phyloP scores from a whole-genome alignment of 2,888 invertebrate species.

The Pheosia tremula region DNA sequence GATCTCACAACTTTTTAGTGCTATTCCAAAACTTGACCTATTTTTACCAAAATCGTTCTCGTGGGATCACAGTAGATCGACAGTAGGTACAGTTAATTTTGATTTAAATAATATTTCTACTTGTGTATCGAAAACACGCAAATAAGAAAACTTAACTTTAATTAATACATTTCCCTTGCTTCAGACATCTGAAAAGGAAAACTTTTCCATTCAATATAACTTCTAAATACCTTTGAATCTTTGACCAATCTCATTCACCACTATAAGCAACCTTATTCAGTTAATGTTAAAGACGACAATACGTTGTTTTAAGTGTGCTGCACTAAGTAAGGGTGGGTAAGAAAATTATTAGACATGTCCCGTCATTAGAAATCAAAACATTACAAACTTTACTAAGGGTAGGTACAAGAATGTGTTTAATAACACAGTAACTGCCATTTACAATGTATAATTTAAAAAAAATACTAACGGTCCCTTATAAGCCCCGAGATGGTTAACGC shows the following conservation, averaged over 20 bases:
- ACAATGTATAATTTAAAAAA: no score
- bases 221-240: conserved; percentile 54
- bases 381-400: conserved; percentile 53
- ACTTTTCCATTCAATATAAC: conserved; percentile 62
- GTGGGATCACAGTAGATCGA: no score
- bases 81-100: no score
- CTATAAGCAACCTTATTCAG: conserved; percentile 22
- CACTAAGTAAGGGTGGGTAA: conserved; percentile 38
- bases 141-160: conserved; percentile 46
- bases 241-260: conserved; percentile 10
- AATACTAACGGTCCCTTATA: no score
- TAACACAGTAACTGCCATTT: conserved; percentile 2
- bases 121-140: conserved; percentile 10
- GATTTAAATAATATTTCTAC: not conserved
- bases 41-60: no score
- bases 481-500: no score
- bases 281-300: conserved; percentile 20
- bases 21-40: no score
- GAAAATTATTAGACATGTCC: conserved; percentile 74
- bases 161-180: conserved; percentile 58
- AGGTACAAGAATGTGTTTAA: conserved; percentile 20
- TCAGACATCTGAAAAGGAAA: conserved; percentile 42
- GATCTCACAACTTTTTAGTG: no score
- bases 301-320: conserved; percentile 16
- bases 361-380: conserved; percentile 80